Conservation (phyloP, 2,888 invertebrate genomes). For the Drosophila testacea region DNA sequence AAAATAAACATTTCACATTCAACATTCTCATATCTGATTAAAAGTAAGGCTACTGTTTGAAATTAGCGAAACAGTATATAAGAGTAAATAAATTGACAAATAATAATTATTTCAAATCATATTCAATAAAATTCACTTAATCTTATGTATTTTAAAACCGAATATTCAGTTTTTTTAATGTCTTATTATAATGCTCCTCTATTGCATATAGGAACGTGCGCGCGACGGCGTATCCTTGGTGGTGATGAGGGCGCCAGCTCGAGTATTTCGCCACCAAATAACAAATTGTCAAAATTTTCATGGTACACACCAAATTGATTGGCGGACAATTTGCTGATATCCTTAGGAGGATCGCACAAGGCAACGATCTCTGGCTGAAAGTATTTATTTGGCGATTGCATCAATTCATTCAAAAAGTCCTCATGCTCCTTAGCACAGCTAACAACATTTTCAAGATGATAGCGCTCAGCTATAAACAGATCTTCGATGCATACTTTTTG, state of each 20-base stretch:
- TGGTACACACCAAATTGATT: background rate
- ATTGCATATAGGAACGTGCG: constrained; percentile 28
- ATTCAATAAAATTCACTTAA: background rate
- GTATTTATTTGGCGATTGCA: constrained; percentile 58
- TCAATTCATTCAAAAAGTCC: constrained; percentile 48
- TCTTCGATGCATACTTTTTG: constrained; percentile 34
- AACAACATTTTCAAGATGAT: constrained; percentile 39
- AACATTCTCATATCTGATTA: constrained; percentile 6
- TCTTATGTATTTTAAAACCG: background rate
- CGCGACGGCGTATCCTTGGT: constrained; percentile 46
- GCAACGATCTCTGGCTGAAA: constrained; percentile 55
- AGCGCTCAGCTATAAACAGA: constrained; percentile 27
- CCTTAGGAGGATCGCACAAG: constrained; percentile 34
- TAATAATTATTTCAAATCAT: background rate
- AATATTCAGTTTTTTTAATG: background rate
- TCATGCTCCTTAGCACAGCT: constrained; percentile 45
- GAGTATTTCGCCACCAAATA: constrained; percentile 24
- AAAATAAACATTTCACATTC: constrained; percentile 13
- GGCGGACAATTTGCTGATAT: background rate
- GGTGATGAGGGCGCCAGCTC: constrained; percentile 58
- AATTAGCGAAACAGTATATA: background rate
- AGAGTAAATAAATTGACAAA: background rate
- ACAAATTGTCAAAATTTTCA: constrained; percentile 19
- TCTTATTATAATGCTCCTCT: constrained; percentile 5
- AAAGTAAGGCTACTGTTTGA: background rate